Conservation (phyloP, 2,797 vertebrate species). For the Pteropus rufus region DNA sequence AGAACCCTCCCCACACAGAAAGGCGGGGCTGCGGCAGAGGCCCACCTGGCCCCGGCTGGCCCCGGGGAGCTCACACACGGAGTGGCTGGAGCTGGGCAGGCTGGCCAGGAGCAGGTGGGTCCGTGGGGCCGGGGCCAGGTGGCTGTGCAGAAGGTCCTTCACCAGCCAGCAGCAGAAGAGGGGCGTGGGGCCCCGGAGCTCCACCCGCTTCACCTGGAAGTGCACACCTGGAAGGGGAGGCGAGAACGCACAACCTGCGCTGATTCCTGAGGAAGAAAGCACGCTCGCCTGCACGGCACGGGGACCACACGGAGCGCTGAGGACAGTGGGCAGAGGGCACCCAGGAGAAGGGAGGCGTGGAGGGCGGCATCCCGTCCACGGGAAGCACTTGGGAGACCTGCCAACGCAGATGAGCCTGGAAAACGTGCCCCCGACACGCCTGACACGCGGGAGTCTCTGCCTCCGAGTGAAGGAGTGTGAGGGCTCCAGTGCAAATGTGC, state of each 20-base stretch:
- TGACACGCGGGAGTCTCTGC: background rate
- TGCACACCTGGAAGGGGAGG: conserved; percentile 83
- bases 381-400: background rate
- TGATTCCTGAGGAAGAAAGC: background rate
- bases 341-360: fast-evolving
- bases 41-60: conserved; percentile 88
- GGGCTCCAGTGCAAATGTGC: too few relatives aligned
- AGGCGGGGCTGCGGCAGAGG: fast-evolving
- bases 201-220: conserved; percentile 87
- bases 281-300: background rate
- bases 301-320: background rate
- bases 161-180: conserved; percentile 93
- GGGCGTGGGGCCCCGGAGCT: conserved; percentile 79
- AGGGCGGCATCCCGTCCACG: too few relatives aligned
- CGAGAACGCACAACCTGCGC: fast-evolving
- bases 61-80: conserved; percentile 80
- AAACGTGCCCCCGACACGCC: fast-evolving
- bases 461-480: background rate
- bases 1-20: background rate
- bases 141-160: conserved; percentile 83
- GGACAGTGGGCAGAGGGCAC: background rate
- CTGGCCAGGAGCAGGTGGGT: conserved; percentile 76
- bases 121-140: conserved; percentile 80
- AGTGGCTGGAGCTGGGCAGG: conserved; percentile 77
- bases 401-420: background rate